Evolutionary conservation across 2,113 vertebrate genomes (phyloP).

Genomic region (Callaeas wilsoni): DNA sequence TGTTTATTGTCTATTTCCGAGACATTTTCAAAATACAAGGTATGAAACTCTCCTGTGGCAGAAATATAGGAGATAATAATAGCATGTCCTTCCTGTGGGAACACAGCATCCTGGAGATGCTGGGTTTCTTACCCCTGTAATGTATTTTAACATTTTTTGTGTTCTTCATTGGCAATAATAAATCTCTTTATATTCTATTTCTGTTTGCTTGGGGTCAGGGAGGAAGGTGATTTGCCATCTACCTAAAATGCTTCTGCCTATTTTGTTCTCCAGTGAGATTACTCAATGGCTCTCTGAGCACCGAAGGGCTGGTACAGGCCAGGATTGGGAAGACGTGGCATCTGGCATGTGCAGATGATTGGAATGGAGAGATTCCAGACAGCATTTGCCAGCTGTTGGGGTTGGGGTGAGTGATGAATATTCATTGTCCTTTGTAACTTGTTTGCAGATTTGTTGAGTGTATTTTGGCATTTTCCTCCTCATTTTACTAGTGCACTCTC

Average conservation of each 20-base stretch:
- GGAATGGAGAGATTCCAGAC: slow-evolving; percentile 72
- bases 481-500: not conserved
- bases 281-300: slow-evolving; percentile 58
- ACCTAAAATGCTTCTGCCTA: not conserved
- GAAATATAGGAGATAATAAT: not conserved
- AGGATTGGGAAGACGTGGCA: slow-evolving; percentile 57
- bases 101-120: not conserved
- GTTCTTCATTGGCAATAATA: not conserved
- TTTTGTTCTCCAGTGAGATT: slow-evolving; percentile 66
- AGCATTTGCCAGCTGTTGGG: slow-evolving; percentile 81
- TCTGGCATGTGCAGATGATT: slow-evolving; percentile 70
- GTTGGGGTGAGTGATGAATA: slow-evolving; percentile 74
- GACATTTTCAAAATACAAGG: not conserved
- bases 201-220: not conserved
- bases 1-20: not conserved
- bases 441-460: not conserved
- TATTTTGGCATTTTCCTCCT: not conserved
- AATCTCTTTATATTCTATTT: not conserved
- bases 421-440: not conserved
- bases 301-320: slow-evolving; percentile 68
- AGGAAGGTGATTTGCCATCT: not conserved
- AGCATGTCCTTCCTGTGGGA: not conserved
- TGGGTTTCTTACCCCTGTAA: not conserved
- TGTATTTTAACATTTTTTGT: not conserved
- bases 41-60: not conserved